Evolutionary conservation across 2,888 invertebrate species (phyloP).

Genomic region (Digitonthophagus gazella): DNA sequence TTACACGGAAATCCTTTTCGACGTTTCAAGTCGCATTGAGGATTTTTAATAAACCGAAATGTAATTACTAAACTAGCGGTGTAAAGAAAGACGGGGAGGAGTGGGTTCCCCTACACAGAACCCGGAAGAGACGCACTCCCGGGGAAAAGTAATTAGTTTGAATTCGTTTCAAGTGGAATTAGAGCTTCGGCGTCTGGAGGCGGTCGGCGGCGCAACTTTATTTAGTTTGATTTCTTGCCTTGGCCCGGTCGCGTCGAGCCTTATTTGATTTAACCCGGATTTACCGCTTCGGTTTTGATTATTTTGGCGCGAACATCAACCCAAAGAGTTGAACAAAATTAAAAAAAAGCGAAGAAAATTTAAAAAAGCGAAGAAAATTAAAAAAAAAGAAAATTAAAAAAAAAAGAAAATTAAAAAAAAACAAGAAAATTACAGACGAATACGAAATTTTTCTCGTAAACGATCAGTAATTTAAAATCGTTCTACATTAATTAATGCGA

Average conservation of each 20-base stretch:
- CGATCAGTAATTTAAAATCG: background rate
- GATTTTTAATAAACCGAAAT: background rate
- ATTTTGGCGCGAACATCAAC: background rate
- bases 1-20: background rate
- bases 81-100: background rate
- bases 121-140: background rate
- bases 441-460: too few relatives aligned
- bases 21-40: background rate
- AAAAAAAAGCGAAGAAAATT: too few relatives aligned
- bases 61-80: background rate
- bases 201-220: background rate
- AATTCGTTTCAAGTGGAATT: background rate
- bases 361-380: too few relatives aligned
- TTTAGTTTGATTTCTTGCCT: background rate
- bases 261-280: background rate
- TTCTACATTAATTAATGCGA: constrained; percentile 12
- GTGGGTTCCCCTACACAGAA: background rate
- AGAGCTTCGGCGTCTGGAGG: background rate
- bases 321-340: too few relatives aligned
- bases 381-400: too few relatives aligned
- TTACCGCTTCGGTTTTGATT: background rate
- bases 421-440: too few relatives aligned
- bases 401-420: too few relatives aligned
- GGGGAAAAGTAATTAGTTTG: background rate
- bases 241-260: background rate